These are phyloP conservation scores for Gobius niger DNA, from an alignment of 2,113 vertebrate species.

Conservation along the genomic window DNA sequence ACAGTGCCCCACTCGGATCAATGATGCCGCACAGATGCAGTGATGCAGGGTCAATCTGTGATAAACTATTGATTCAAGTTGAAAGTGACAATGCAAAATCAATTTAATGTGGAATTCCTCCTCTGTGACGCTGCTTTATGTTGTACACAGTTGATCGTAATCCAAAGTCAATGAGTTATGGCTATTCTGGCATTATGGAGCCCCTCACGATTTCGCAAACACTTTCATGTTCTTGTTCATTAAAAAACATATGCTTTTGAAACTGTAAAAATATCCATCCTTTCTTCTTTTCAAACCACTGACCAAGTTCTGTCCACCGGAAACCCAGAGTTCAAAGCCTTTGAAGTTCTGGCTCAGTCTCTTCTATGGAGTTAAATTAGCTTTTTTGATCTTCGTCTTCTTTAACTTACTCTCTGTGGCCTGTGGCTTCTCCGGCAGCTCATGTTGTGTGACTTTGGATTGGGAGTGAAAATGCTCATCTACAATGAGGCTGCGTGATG, in stretches of 20 bases:
- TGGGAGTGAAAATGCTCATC: background rate
- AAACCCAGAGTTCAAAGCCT: background rate
- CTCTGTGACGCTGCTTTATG: too few relatives aligned
- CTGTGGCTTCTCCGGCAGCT: constrained; percentile 20
- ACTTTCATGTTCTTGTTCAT: too few relatives aligned
- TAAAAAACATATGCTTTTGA: too few relatives aligned
- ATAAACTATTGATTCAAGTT: background rate
- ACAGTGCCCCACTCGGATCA: constrained; percentile 4
- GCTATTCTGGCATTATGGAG: too few relatives aligned
- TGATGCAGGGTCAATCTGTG: background rate
- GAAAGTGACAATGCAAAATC: background rate
- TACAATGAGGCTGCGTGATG: background rate
- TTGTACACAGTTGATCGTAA: too few relatives aligned
- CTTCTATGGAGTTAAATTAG: constrained; percentile 30
- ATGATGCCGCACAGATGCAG: background rate
- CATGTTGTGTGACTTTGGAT: constrained; percentile 19
- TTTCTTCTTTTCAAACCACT: background rate
- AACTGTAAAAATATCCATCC: background rate
- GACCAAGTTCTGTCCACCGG: background rate
- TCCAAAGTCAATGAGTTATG: too few relatives aligned
- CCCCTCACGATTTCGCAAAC: too few relatives aligned
- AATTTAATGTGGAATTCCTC: background rate
- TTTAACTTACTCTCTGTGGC: constrained; percentile 34
- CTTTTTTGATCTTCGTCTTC: constrained; percentile 52
- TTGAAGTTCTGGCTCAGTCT: background rate